Evolutionary conservation across 1,140 invertebrate genomes (phyloP).

Genomic region (Linepithema humile): DNA sequence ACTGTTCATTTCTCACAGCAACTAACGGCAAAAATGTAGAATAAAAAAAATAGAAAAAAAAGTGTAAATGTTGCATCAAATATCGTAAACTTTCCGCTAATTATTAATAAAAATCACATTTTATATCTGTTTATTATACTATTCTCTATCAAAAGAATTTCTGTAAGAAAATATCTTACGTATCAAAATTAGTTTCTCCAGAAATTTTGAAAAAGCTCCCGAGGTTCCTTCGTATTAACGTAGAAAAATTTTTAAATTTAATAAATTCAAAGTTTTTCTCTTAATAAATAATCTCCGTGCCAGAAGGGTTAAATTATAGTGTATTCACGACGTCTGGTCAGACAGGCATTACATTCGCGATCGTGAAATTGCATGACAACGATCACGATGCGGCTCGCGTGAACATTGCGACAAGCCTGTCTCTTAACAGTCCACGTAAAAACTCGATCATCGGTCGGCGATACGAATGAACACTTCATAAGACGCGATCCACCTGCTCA

Average conservation of each 20-base stretch:
- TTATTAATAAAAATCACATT: not conserved
- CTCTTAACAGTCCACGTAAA: conserved; percentile 20
- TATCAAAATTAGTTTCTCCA: not conserved
- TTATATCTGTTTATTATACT: not conserved
- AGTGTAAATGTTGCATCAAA: not conserved
- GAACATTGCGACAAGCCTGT: not conserved
- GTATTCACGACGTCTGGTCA: too few species aligned
- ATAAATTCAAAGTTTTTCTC: not conserved
- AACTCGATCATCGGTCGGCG: not conserved
- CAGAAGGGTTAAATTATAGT: not conserved
- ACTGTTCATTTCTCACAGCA: not conserved
- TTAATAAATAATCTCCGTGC: not conserved
- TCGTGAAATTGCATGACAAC: not conserved
- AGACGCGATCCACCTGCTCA: conserved; percentile 18
- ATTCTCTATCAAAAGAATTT: not conserved
- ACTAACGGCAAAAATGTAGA: not conserved
- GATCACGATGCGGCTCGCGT: not conserved
- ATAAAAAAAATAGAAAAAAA: not conserved
- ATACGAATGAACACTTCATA: conserved; percentile 17
- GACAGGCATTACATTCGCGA: not conserved
- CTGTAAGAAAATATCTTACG: not conserved
- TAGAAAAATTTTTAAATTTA: not conserved
- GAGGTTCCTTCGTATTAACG: not conserved
- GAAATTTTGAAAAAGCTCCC: not conserved
- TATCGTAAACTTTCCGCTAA: not conserved